Conservation (phyloP, 1,140 invertebrate genomes). For the Schmidtea mediterranea region DNA sequence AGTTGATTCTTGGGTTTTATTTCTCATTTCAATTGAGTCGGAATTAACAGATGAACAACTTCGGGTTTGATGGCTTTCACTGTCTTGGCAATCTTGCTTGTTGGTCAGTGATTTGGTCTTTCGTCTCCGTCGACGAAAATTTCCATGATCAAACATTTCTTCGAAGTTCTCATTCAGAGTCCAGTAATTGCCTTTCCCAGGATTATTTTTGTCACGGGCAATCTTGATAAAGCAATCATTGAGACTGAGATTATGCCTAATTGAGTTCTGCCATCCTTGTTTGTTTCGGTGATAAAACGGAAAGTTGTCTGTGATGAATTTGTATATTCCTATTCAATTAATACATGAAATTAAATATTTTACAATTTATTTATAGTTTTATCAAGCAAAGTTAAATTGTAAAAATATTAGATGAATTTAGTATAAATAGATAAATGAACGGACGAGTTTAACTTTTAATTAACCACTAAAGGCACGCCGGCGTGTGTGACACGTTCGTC, state of each 20-base stretch:
- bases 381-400: no score
- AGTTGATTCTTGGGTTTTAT: no score
- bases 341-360: no score
- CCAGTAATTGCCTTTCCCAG: constrained; percentile 38
- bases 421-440: no score
- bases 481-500: no score
- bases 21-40: no score
- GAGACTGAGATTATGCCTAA: constrained; percentile 35
- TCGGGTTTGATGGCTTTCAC: neutral
- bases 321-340: constrained; percentile 30
- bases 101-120: constrained; percentile 7
- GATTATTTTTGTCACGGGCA: constrained; percentile 31
- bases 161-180: constrained; percentile 47
- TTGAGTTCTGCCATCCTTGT: constrained; percentile 40
- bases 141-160: constrained; percentile 87
- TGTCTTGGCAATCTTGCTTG: neutral
- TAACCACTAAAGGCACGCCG: no score
- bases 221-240: constrained; percentile 36
- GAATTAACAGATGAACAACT: no score
- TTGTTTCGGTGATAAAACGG: constrained; percentile 35
- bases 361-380: no score
- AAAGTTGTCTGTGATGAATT: constrained; percentile 33
- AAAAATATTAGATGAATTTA: no score
- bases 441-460: no score
- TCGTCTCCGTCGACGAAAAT: constrained; percentile 45